Evolutionary conservation across 1,140 invertebrate genomes (phyloP), one percentile per base, ranked within the genome.

Genomic region (Tetragonula clypearis): DNA sequence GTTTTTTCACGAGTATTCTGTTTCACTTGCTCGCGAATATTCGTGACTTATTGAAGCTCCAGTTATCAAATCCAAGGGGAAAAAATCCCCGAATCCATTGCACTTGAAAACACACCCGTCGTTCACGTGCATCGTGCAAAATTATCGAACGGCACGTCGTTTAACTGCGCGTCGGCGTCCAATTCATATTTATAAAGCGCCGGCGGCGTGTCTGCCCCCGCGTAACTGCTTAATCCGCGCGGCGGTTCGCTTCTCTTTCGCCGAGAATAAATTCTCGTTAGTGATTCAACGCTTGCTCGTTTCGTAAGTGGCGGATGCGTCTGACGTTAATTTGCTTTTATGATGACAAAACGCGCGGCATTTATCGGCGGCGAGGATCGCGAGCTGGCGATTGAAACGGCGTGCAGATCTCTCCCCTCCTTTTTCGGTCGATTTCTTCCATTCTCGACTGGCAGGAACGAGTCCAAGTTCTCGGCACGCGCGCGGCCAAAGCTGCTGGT

Each of bases 181-280:
- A 26, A 80, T 72, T 80, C 55, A 35, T 17, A 17, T 30, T 12
- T 60, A 72, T 30, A 80, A 71, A 80, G 21, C 30, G 1, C 30
- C 30, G 30, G 30, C 60, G 23, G 15, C 9, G 56, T n/a, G 41
- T 21, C 11, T n/a, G 4, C 21, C 35, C 0, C 4, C 15, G n/a
- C 9, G 2, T 66, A 76, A 66, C 49, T 55, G 17, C 23, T 82
- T 82, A 82, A 82, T 76, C 60, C 41, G 8, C 1, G 6, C 69
- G 49, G 41, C 23, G 30, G 73, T 66, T 82, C 66, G 56, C 23
- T 55, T 75, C 49, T 49, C n/a, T 17, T 21, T 26, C 65, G 0
- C 8, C 41, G 41, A 49, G 55, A 78, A 69, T 83, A 58, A 69
- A 83, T 78, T 83, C 55, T 83, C 53, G 74, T 83, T 76, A 77